phyloP scores from a whole-genome alignment of 2,113 vertebrate genomes.

The Syngnathoides biaculeatus region DNA sequence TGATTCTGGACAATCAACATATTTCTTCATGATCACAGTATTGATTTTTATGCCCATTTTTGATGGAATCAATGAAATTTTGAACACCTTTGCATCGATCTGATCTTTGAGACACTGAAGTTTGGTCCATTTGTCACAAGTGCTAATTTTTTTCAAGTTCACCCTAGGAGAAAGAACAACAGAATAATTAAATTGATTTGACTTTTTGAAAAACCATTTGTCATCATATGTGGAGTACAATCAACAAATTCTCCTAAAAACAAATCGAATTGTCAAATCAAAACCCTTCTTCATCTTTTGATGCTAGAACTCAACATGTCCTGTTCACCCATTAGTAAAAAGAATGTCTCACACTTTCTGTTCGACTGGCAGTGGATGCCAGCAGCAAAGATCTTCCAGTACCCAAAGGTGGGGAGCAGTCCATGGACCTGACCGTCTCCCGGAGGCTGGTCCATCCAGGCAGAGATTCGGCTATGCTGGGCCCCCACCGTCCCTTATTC shows the following conservation, averaged over 20 bases:
- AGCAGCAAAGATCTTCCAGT: constrained; percentile 21
- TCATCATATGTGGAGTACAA: constrained; percentile 1
- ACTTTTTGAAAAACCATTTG: constrained; percentile 25
- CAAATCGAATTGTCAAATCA: background rate
- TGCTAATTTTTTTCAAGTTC: constrained; percentile 25
- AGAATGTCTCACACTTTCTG: background rate
- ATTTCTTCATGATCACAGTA: background rate
- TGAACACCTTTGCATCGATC: background rate
- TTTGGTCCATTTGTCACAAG: constrained; percentile 16
- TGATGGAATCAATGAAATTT: background rate
- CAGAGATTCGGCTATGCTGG: constrained; percentile 77
- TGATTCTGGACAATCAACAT: background rate
- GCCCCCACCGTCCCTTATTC: constrained; percentile 76
- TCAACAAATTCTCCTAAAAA: background rate
- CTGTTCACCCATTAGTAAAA: background rate
- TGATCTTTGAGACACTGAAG: constrained; percentile 19
- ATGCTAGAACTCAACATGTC: background rate
- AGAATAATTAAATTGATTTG: constrained; percentile 15
- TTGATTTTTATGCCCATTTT: background rate
- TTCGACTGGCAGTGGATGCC: constrained; percentile 49
- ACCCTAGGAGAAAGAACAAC: too few species aligned
- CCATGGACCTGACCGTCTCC: constrained; percentile 89
- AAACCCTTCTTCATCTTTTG: background rate
- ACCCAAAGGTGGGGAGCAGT: constrained; percentile 38
- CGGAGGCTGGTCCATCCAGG: constrained; percentile 71